Evolutionary conservation across 2,888 invertebrate species (phyloP).

Genomic region (Diarsia rubi): DNA sequence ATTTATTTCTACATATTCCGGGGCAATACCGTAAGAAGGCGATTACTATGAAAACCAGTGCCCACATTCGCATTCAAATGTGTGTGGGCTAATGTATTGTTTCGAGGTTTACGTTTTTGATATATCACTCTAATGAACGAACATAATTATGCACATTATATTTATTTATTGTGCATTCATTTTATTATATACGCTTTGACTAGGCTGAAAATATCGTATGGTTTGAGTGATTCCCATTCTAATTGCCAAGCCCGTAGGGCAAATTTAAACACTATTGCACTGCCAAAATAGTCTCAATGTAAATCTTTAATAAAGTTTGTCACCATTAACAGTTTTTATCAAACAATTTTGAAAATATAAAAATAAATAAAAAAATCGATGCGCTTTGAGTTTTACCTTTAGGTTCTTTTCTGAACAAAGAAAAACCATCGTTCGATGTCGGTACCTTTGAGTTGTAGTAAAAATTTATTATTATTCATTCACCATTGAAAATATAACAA

Average conservation of each 20-base stretch:
- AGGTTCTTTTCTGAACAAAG: conserved; percentile 71
- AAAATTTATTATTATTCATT: conserved; percentile 45
- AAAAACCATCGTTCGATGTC: conserved; percentile 71
- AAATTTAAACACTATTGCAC: conserved; percentile 2
- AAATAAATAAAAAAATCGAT: conserved; percentile 72
- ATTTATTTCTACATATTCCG: not conserved
- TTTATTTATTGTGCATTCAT: conserved; percentile 4
- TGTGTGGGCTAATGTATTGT: too few relatives aligned
- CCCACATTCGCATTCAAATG: too few relatives aligned
- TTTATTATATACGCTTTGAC: not conserved
- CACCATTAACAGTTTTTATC: not conserved
- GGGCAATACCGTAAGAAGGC: not conserved
- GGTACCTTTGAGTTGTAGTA: conserved; percentile 20
- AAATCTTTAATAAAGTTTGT: not conserved
- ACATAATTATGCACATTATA: not conserved
- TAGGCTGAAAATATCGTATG: conserved; percentile 21
- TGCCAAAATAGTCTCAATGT: not conserved
- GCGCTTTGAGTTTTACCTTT: conserved; percentile 68
- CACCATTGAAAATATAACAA: conserved; percentile 17
- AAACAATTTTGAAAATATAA: conserved; percentile 29
- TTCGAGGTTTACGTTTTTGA: not conserved
- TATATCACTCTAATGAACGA: not conserved
- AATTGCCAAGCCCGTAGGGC: not conserved
- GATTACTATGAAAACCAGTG: not conserved
- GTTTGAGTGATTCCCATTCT: not conserved